Evolutionary conservation across 2,888 invertebrate species (phyloP), one percentile per base, ranked within the genome.

Genomic region (Drosophila cracens): DNA sequence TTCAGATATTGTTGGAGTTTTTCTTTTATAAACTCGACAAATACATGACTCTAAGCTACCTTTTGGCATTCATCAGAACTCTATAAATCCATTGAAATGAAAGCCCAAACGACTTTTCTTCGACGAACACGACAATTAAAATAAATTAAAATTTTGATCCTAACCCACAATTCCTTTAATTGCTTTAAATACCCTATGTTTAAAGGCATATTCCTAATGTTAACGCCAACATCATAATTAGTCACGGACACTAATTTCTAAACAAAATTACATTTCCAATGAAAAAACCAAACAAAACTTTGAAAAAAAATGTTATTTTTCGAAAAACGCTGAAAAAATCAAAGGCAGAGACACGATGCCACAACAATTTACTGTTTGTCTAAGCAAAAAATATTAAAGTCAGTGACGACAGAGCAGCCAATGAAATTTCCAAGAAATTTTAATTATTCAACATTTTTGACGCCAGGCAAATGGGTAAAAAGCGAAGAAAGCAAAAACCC

Each of bases 391-490:
- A 27, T 29, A 67, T 43, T 36, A 49, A 43, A 63, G 60, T 46
- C 60, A 56, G 71, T 68, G 80, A 74, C 74, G 83, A 83, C 81
- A 81, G 71, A 74, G 63, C 71, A 76, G 73, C 60, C 79, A 81
- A 79, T 82, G 81, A 84, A 85, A 89, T 85, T 87, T 87, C 87
- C 72, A 64, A 79, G 89, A 87, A 87, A 82, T 89, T 89, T 85
- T 83, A 87, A 87, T 89, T 87, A 89, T 83, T 87, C 87, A 87
- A 87, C 82, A 87, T 86, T 85, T 87, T 85, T 80, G 82, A 86
- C 85, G 88, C 88, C 85, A 88, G 75, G 80, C 76, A 80, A 87
- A 82, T 83, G 82, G 70, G 75, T 73, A 69, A 57, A 69, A 59
- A 56, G 64, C 61, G 25, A 63, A 64, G 66, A 70, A 60, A 70